phyloP scores from a whole-genome alignment of 2,113 vertebrate genomes.

The Myanophis thanlyinensis region DNA sequence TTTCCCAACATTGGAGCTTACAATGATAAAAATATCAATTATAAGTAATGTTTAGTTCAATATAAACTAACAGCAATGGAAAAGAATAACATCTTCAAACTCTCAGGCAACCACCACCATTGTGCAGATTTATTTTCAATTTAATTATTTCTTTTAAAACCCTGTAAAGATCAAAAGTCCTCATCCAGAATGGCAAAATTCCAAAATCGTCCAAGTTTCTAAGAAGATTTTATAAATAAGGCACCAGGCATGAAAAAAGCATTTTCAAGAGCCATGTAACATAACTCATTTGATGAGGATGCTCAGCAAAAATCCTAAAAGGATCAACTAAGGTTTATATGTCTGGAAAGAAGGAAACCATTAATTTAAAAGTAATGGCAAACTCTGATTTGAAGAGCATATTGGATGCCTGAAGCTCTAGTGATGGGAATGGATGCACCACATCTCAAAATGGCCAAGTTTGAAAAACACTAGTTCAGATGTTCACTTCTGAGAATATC shows the following conservation, averaged over 20 bases:
- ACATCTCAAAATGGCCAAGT: not conserved
- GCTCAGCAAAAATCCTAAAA: not conserved
- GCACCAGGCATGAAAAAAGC: not conserved
- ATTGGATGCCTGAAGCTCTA: not conserved
- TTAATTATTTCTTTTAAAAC: not conserved
- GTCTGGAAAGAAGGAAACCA: not conserved
- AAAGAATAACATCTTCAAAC: not conserved
- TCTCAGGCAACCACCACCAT: not conserved
- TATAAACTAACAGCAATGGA: not conserved
- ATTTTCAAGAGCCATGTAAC: not conserved
- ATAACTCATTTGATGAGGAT: not conserved
- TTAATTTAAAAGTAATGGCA: not conserved
- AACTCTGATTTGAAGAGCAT: not conserved
- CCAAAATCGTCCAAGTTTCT: not conserved
- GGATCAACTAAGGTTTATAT: not conserved
- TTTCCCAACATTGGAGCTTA: not conserved
- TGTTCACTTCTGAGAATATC: not conserved
- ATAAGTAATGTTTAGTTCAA: not conserved
- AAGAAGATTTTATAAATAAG: not conserved
- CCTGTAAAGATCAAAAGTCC: not conserved
- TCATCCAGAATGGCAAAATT: not conserved
- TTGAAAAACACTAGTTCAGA: not conserved
- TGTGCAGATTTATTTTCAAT: not conserved
- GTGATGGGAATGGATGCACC: not conserved
- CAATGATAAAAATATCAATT: not conserved